Evolutionary conservation across 2,113 vertebrate species (phyloP).

Genomic region (Brevimyrus niger): DNA sequence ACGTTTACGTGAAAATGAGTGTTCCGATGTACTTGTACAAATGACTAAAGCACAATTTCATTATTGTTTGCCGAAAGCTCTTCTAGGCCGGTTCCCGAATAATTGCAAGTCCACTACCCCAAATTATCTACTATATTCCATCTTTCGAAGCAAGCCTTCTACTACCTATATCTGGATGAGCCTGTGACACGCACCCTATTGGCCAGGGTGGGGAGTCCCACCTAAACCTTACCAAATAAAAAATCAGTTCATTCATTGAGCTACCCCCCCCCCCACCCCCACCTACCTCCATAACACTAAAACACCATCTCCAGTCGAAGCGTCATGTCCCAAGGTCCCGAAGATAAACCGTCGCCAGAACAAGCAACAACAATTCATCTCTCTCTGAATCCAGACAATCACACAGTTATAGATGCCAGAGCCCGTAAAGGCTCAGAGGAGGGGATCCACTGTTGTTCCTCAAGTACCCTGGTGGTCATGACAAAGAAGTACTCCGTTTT

Average conservation of each 20-base stretch:
- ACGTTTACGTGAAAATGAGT: not conserved
- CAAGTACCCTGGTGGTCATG: not conserved
- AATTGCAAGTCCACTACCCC: not conserved
- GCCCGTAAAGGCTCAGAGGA: not conserved
- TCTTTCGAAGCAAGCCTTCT: not conserved
- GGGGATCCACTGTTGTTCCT: not conserved
- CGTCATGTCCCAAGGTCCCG: not conserved
- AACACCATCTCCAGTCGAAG: not conserved
- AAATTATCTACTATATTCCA: not conserved
- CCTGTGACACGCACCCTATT: not conserved
- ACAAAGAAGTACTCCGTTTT: not conserved
- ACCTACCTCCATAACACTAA: not conserved
- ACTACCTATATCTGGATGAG: not conserved
- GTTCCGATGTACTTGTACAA: not conserved
- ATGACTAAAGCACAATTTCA: not conserved
- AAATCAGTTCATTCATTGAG: not conserved
- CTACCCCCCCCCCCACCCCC: not conserved
- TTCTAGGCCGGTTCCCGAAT: not conserved
- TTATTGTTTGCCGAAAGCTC: not conserved
- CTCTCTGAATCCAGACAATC: not conserved
- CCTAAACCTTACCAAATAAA: not conserved
- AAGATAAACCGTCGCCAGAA: not conserved
- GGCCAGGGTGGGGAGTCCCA: not conserved
- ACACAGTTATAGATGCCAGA: not conserved
- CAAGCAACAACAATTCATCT: not conserved